Evolutionary conservation across 2,888 invertebrate genomes (phyloP).

Genomic region (Cosmia pyralina): DNA sequence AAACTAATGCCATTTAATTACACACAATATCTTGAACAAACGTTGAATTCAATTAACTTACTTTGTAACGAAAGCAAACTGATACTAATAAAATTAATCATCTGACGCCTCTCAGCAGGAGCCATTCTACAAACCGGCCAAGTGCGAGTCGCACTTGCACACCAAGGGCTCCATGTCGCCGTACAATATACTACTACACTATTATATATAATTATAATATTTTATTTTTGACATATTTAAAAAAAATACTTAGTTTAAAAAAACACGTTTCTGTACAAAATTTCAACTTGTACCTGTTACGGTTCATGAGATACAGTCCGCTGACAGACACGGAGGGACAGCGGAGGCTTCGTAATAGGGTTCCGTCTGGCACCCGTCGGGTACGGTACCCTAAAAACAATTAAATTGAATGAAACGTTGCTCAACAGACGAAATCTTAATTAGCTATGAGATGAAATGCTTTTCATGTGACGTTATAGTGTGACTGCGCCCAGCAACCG

Average conservation of each 20-base stretch:
- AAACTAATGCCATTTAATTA: constrained; percentile 54
- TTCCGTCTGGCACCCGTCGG: too few species aligned
- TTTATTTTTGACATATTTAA: too few species aligned
- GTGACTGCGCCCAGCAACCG: not conserved
- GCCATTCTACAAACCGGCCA: constrained; percentile 16
- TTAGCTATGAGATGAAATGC: constrained; percentile 70
- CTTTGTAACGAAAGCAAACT: constrained; percentile 48
- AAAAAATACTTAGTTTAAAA: too few species aligned
- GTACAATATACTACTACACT: too few species aligned
- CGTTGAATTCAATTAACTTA: constrained; percentile 49
- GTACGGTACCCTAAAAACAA: constrained; percentile 29
- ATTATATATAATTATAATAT: too few species aligned
- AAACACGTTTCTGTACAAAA: too few species aligned
- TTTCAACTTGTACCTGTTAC: too few species aligned
- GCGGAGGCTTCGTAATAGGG: too few species aligned
- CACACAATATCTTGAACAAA: constrained; percentile 37
- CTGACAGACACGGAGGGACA: too few species aligned
- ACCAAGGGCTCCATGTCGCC: too few species aligned
- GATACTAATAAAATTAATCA: constrained; percentile 56
- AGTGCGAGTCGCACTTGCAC: too few species aligned
- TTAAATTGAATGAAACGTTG: constrained; percentile 52
- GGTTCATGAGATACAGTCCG: too few species aligned
- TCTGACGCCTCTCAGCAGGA: constrained; percentile 23
- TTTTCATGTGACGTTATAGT: constrained; percentile 42
- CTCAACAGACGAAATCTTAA: constrained; percentile 70